Base-by-base conservation (phyloP, 2,113 vertebrate genomes). In the Notiomystis cincta region DNA sequence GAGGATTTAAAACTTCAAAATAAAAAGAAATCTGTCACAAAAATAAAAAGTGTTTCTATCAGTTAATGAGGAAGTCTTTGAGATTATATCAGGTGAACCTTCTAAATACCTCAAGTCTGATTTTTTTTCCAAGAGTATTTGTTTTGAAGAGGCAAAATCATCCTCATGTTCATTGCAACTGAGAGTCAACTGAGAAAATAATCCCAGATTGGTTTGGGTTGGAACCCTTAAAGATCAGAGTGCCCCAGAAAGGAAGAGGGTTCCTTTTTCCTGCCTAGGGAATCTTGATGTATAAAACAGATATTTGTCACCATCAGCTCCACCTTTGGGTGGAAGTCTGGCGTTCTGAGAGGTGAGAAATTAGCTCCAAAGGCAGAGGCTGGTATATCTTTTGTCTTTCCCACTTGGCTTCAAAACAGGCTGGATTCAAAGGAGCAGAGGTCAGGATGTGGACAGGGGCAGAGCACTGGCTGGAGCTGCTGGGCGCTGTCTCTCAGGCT, bases 401-500 rank as follows among this genome's bases (percentile, higher is more conserved):
- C 12, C 15, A 21, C 20, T 31, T 87, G 72, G 19, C 23, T 66
- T 78, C 35, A 22, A 15, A 93, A 2, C 44, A 54, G 38, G 23
- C 37, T 8, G 10, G 20, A 48, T 48, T 42, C 9, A 37, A 48
- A 48, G 45, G 28, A 58, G 33, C 62, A 81, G 48, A 25, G 79
- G 3, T 31, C 7, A 33, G 62, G 38, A 31, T 3, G 3, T 33
- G 62, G 57, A 22, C 27, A 33, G 31, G 65, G 24, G 61, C 45
- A 45, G 30, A 51, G 15, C 0, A 16, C 8, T 60, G 91, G 30
- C 35, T 38, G 22, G 22, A 11, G 58, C 11, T 61, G 66, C 16
- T 38, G 0, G 2, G 28, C 0, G 0, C n/a, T 15, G 38, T 28
- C 15, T 31, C 61, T 27, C 1, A 12, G 44, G 28, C 61, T 51